Evolutionary conservation across 2,113 vertebrate genomes (phyloP).

Genomic region (Capra hircus): DNA sequence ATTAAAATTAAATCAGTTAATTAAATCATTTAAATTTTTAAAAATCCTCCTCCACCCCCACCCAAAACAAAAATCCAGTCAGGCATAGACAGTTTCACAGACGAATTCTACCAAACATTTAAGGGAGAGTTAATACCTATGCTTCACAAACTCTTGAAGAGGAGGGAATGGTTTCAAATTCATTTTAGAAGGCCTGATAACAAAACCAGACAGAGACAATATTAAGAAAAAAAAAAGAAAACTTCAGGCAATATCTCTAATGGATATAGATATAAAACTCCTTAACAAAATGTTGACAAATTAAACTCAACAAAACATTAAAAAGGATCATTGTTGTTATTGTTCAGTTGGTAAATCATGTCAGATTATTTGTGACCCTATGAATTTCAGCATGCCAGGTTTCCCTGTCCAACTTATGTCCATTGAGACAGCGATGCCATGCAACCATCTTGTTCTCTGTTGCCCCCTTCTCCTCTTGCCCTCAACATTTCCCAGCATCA

Average conservation of each 20-base stretch:
- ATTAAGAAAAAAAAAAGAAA: neutral
- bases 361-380: neutral
- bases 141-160: neutral
- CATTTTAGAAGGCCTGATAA: neutral
- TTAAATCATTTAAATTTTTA: neutral
- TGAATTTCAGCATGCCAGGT: neutral
- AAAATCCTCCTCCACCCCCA: fast-evolving
- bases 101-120: neutral
- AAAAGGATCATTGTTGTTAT: neutral
- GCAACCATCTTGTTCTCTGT: neutral
- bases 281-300: neutral
- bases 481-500: neutral
- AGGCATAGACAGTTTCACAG: neutral
- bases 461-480: neutral
- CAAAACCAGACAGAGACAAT: neutral
- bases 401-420: neutral
- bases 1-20: neutral
- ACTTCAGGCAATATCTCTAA: neutral
- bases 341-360: neutral
- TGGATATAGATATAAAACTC: neutral
- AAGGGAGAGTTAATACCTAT: neutral
- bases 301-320: neutral
- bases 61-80: neutral
- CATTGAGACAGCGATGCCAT: neutral
- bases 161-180: neutral